phyloP scores from a whole-genome alignment of 2,113 vertebrate genomes.

The Tachysurus vachellii region DNA sequence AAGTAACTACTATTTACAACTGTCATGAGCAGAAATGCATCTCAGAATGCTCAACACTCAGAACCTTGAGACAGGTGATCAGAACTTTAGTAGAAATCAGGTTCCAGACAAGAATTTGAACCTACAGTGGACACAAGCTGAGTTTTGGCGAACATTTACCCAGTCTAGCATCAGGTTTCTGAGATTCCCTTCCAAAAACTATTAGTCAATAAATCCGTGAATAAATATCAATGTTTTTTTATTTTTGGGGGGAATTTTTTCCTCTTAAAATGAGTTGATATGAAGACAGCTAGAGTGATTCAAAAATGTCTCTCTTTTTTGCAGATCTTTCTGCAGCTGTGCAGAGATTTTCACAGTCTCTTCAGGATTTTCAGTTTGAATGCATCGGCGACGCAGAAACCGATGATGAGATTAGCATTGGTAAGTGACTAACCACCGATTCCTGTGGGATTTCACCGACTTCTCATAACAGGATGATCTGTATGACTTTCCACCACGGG shows the following conservation, averaged over 20 bases:
- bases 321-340: constrained; percentile 92
- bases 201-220: neutral
- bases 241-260: neutral
- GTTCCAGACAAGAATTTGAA: neutral
- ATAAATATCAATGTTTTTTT: neutral
- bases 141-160: neutral
- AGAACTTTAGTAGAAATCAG: no score
- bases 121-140: neutral
- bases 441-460: neutral
- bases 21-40: neutral
- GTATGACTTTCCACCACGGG: neutral
- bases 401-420: constrained; percentile 96
- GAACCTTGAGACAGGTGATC: neutral
- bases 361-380: constrained; percentile 97
- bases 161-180: neutral
- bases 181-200: neutral
- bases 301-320: constrained; percentile 35
- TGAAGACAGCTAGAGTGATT: neutral
- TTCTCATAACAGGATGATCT: neutral
- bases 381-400: constrained; percentile 97
- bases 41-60: neutral
- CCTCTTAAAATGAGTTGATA: neutral
- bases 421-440: constrained; percentile 71
- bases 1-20: neutral
- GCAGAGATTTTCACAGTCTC: constrained; percentile 93